Percentiles rank a stretch among this genome's conserved stretches.
phyloP scores from a whole-genome alignment of 2,113 vertebrate genomes.

The Thalassarche chlororhynchos region DNA sequence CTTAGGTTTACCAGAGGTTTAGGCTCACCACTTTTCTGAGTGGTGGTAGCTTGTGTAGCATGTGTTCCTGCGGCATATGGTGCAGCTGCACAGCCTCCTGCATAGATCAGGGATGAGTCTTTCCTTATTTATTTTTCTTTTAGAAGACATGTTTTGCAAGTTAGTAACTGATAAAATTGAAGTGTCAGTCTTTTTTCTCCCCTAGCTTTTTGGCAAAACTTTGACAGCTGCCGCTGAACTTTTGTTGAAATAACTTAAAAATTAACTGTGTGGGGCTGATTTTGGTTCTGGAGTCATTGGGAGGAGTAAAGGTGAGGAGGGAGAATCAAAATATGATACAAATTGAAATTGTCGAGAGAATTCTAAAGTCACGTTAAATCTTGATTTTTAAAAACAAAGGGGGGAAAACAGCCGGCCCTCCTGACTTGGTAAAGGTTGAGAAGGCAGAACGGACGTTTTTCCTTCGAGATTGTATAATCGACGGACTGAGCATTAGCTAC shows the following conservation, averaged over 20 bases:
- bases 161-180: conserved; percentile 1
- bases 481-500: conserved; percentile 76
- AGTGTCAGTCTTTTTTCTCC: neutral
- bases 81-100: conserved; percentile 32
- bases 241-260: neutral
- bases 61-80: neutral
- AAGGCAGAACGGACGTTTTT: conserved; percentile 47
- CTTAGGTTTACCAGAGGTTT: conserved; percentile 49
- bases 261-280: neutral
- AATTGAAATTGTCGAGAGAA: neutral
- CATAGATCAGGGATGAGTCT: conserved; percentile 47
- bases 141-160: conserved; percentile 17
- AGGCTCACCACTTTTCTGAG: neutral
- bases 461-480: conserved; percentile 49
- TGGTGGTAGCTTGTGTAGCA: conserved; percentile 18
- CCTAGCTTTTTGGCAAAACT: conserved; percentile 9
- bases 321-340: neutral
- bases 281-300: neutral
- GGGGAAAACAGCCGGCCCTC: neutral
- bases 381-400: neutral
- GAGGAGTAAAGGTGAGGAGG: neutral
- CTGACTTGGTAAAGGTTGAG: neutral
- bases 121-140: conserved; percentile 45
- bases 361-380: neutral
- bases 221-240: neutral